Evolutionary conservation across 2,888 invertebrate genomes (phyloP).

Genomic region (Drosophila sordidapex): DNA sequence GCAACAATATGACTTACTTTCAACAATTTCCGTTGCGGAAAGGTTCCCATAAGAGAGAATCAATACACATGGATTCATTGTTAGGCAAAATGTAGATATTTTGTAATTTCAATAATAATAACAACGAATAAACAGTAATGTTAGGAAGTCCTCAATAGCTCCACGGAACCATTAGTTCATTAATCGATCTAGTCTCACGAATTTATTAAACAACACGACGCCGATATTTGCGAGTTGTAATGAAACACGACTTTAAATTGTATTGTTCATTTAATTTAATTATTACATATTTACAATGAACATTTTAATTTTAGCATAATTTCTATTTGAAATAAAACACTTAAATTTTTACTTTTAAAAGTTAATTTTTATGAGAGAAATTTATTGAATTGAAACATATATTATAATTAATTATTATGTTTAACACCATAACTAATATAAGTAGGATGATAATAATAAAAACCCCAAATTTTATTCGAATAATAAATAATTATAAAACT

Average conservation of each 20-base stretch:
- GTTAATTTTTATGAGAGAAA: not conserved
- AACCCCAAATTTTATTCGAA: not conserved
- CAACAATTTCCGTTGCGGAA: slow-evolving; percentile 41
- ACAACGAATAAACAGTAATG: slow-evolving; percentile 31
- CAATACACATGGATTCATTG: slow-evolving; percentile 51
- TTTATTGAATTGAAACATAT: not conserved
- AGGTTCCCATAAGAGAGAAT: slow-evolving; percentile 51
- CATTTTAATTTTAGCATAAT: not conserved
- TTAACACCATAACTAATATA: not conserved
- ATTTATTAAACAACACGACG: not conserved
- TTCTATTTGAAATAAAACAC: not conserved
- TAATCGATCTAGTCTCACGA: slow-evolving; percentile 10
- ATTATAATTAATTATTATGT: not conserved
- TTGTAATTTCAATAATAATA: not conserved
- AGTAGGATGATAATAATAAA: not conserved
- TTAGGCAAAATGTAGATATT: slow-evolving; percentile 9
- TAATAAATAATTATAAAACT: not conserved
- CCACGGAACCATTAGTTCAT: not conserved
- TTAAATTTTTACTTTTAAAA: not conserved
- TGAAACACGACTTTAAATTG: not conserved
- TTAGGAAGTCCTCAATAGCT: slow-evolving; percentile 9
- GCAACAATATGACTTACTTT: slow-evolving; percentile 38
- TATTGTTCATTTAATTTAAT: not conserved
- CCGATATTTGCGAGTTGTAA: not conserved
- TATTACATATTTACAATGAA: not conserved